Conservation (phyloP, 2,113 vertebrate species). For the Campylomormyrus tamandua region DNA sequence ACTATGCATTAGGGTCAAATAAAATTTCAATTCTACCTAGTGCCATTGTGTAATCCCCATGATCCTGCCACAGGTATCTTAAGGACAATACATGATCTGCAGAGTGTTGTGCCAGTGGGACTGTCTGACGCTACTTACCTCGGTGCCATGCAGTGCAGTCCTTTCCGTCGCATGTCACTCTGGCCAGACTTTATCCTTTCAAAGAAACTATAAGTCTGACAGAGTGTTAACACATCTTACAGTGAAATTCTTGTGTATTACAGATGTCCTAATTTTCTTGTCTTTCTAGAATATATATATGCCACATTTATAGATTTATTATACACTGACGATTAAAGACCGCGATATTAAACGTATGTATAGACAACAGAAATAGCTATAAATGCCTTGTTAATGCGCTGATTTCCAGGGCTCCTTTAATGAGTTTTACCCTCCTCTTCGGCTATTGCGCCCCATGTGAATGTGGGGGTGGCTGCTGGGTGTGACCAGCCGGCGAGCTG, state of each 20-base stretch:
- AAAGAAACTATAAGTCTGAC: neutral
- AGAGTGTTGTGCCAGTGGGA: neutral
- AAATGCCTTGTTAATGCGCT: neutral
- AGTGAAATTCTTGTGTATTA: neutral
- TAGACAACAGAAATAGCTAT: neutral
- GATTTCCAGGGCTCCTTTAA: neutral
- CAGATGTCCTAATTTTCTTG: neutral
- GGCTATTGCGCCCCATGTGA: neutral
- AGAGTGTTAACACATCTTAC: neutral
- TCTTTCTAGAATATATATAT: neutral
- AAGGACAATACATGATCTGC: neutral
- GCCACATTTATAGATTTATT: neutral
- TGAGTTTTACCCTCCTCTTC: neutral
- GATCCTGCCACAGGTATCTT: neutral
- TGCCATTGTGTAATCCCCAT: neutral
- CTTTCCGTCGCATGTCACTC: neutral
- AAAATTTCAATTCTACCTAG: neutral
- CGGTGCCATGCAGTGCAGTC: neutral
- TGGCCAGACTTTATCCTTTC: neutral
- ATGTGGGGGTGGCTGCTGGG: conserved; percentile 46
- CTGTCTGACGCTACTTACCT: neutral
- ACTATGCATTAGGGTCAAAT: neutral
- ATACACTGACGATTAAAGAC: neutral
- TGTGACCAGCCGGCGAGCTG: conserved; percentile 50
- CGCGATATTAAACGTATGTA: neutral